phyloP scores from a whole-genome alignment of 2,113 vertebrate species.

The Diglossa brunneiventris region DNA sequence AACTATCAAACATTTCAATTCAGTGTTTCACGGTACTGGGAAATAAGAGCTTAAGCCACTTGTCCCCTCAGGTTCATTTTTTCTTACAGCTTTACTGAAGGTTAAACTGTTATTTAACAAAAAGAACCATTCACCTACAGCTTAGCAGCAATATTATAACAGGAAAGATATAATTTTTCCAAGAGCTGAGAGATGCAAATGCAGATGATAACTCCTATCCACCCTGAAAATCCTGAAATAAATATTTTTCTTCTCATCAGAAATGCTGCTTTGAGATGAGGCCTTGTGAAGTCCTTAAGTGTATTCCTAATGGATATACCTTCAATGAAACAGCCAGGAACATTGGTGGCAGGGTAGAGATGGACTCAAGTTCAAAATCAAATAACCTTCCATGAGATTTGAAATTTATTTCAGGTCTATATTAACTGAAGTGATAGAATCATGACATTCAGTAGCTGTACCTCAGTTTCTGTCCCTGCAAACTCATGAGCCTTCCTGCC shows the following conservation, averaged over 20 bases:
- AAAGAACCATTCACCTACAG: background rate
- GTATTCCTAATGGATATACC: background rate
- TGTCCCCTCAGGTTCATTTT: background rate
- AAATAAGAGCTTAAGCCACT: background rate
- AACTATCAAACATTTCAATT: background rate
- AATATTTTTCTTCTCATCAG: background rate
- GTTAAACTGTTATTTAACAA: background rate
- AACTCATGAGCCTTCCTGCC: rapidly evolving
- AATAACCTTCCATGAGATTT: background rate
- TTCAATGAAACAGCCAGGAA: background rate
- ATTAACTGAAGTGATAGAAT: background rate
- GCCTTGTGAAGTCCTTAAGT: background rate
- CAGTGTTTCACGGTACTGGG: background rate
- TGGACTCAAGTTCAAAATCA: background rate
- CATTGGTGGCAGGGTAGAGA: background rate
- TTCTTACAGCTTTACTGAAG: background rate
- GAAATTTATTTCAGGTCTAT: background rate
- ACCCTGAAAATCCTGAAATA: background rate
- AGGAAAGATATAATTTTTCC: background rate
- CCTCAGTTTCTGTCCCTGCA: background rate
- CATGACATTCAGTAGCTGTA: background rate
- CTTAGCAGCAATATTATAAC: background rate
- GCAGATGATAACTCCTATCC: background rate
- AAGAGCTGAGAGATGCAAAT: background rate
- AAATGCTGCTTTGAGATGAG: background rate